These are phyloP conservation scores for Xestia rhomboidea DNA, from an alignment of 2,888 invertebrate genomes.

Conservation along the genomic window DNA sequence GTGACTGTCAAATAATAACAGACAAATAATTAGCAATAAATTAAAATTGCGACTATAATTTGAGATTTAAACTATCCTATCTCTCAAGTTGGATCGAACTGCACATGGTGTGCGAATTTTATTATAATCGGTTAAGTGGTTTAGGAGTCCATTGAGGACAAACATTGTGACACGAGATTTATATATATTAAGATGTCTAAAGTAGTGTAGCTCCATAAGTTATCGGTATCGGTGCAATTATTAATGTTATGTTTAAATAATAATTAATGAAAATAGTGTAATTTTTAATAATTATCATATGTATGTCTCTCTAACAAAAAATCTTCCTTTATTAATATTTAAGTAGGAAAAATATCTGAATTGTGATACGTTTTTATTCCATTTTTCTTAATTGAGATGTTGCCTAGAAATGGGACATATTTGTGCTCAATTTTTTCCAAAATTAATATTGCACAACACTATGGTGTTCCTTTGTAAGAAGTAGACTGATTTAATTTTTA, in stretches of 20 bases:
- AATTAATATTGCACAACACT: conserved; percentile 2
- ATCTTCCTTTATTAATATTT: conserved; percentile 53
- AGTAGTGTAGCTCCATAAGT: background rate
- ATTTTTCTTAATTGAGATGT: background rate
- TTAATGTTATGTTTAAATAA: conserved; percentile 27
- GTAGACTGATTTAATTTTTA: conserved; percentile 46
- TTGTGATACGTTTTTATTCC: conserved; percentile 56
- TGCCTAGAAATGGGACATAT: conserved; percentile 12
- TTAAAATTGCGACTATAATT: no score
- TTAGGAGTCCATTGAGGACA: no score
- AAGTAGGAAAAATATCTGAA: conserved; percentile 58
- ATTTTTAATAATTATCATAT: conserved; percentile 13
- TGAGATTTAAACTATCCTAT: no score
- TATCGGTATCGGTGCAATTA: conserved; percentile 17
- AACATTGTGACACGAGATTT: no score
- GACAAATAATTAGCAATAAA: no score
- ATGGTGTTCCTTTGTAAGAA: background rate
- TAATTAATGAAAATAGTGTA: conserved; percentile 12
- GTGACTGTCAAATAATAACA: no score
- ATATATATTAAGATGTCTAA: background rate
- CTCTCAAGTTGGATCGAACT: no score
- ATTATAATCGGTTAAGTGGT: no score
- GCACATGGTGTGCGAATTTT: no score
- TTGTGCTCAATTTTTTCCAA: conserved; percentile 52
- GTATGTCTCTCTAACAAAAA: conserved; percentile 8